Conservation (phyloP, 2,113 vertebrate species). For the Micromys minutus region DNA sequence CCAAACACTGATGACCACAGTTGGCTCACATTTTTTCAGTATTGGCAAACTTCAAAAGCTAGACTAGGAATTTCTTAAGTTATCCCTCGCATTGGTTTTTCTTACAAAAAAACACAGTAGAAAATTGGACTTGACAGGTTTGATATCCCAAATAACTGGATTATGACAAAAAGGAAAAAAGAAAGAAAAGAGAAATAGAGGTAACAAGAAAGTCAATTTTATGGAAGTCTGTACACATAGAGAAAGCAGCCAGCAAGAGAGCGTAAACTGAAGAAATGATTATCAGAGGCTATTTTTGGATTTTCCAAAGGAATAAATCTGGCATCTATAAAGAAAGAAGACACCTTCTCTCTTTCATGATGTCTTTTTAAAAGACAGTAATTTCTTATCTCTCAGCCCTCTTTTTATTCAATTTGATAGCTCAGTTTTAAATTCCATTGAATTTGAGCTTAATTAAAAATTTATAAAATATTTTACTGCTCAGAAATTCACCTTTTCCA, state of each 20-base stretch:
- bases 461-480: not conserved
- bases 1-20: not conserved
- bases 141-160: not conserved
- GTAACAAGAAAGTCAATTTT: not conserved
- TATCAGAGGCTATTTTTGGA: not conserved
- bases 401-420: not conserved
- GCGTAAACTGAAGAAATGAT: not conserved
- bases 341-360: not conserved
- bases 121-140: not conserved
- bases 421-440: not conserved
- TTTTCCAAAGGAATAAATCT: not conserved
- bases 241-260: not conserved
- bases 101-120: not conserved
- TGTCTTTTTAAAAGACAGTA: not conserved
- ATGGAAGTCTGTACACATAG: not conserved
- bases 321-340: not conserved
- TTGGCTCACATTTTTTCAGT: not conserved
- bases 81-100: not conserved
- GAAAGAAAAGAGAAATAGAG: not conserved
- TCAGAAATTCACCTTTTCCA: not conserved
- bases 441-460: conserved; percentile 46
- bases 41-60: conserved; percentile 15
- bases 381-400: not conserved
- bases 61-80: not conserved
- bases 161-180: not conserved